These are phyloP conservation scores for Cydia splendana DNA, from an alignment of 1,140 invertebrate species.

Conservation along the genomic window DNA sequence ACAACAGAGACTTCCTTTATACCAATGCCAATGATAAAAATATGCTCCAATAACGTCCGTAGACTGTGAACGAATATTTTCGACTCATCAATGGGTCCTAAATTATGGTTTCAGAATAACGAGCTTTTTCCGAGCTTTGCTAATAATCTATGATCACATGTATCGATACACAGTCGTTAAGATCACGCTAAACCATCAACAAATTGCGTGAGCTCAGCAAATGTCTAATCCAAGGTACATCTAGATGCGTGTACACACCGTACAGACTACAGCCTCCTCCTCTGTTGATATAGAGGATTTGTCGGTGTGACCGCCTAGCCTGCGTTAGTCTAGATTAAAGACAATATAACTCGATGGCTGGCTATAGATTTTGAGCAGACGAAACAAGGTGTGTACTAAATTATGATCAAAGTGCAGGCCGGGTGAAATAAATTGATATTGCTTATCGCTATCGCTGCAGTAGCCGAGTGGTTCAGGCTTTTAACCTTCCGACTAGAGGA, in stretches of 20 bases:
- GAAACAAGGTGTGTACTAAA: neutral
- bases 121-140: no score
- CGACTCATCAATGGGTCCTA: no score
- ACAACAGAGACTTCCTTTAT: no score
- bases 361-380: neutral
- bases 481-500: no score
- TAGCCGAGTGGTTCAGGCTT: neutral
- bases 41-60: no score
- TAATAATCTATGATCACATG: neutral
- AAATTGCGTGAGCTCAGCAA: constrained; percentile 41
- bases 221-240: constrained; percentile 39
- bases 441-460: neutral
- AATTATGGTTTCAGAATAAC: no score
- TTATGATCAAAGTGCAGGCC: neutral
- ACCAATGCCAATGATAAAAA: no score
- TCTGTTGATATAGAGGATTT: constrained; percentile 34
- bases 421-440: neutral
- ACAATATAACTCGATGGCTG: neutral
- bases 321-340: constrained; percentile 19
- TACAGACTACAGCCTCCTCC: constrained; percentile 29
- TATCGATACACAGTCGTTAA: neutral
- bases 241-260: constrained; percentile 47
- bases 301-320: constrained; percentile 32
- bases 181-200: constrained; percentile 34
- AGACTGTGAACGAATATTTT: no score